phyloP scores from a whole-genome alignment of 2,113 vertebrate species.

The Procavia capensis region DNA sequence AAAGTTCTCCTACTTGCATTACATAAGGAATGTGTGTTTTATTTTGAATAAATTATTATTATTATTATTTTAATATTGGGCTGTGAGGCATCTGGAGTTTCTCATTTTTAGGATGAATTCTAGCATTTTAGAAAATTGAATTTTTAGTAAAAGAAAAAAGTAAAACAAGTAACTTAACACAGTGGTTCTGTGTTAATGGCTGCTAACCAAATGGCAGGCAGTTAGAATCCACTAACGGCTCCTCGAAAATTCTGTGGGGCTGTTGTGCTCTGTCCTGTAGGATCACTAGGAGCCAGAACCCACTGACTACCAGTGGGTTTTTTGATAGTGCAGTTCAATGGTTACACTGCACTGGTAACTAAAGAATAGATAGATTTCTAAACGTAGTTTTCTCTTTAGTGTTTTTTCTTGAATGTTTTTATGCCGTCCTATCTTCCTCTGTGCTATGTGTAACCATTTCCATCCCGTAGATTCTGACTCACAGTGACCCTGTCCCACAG shows the following conservation, averaged over 20 bases:
- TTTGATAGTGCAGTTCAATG: background rate
- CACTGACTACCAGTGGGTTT: too few relatives aligned
- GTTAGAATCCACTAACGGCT: too few relatives aligned
- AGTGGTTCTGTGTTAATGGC: too few relatives aligned
- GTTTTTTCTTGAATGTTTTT: background rate
- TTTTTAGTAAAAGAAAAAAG: background rate
- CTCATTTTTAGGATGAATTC: background rate
- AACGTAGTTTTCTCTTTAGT: background rate
- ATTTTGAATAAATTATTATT: background rate
- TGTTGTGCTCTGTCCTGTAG: too few relatives aligned
- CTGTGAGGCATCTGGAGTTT: background rate
- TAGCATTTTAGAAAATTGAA: constrained; percentile 14
- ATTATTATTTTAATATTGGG: background rate
- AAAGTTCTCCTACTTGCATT: background rate
- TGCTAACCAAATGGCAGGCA: too few relatives aligned
- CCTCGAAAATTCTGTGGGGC: too few relatives aligned
- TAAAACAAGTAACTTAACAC: background rate
- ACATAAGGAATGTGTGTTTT: background rate
- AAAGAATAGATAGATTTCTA: background rate
- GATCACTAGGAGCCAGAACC: too few relatives aligned
- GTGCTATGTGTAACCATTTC: background rate
- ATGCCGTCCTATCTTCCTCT: background rate
- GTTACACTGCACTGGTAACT: background rate
- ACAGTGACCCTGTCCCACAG: too few relatives aligned
- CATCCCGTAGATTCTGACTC: too few relatives aligned